Conservation (phyloP, 37 sponge, comb jelly and placozoan genomes). For the Spongilla lacustris region DNA sequence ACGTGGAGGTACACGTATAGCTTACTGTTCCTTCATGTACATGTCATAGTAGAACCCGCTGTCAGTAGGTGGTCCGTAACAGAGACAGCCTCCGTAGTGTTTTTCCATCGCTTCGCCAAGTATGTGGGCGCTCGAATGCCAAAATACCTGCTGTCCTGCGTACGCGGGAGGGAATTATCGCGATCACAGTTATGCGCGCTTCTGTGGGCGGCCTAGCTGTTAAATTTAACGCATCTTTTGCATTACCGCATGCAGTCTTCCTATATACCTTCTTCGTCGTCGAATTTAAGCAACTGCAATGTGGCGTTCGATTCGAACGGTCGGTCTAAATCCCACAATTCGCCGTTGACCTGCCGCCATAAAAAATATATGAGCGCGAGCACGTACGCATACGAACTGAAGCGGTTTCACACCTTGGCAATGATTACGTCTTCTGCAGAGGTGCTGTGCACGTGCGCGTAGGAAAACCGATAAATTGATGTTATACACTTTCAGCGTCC, state of each 20-base stretch:
- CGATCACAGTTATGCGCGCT: too few relatives aligned
- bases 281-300: constrained; percentile 92
- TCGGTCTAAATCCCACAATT: constrained; percentile 90
- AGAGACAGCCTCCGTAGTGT: constrained; percentile 94
- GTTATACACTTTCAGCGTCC: too few relatives aligned
- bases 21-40: constrained; percentile 66
- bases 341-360: constrained; percentile 81
- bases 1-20: neutral
- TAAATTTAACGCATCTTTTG: too few relatives aligned
- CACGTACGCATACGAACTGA: too few relatives aligned
- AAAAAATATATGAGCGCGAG: neutral
- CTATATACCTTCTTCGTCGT: constrained; percentile 77
- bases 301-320: constrained; percentile 84
- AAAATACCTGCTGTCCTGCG: constrained; percentile 88
- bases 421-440: constrained; percentile 88
- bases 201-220: too few relatives aligned
- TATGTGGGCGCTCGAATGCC: constrained; percentile 98
- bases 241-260: too few relatives aligned
- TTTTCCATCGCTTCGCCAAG: constrained; percentile 99
- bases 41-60: constrained; percentile 98
- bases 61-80: constrained; percentile 97
- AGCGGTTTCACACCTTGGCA: constrained; percentile 65
- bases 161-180: neutral
- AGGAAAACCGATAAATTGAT: too few relatives aligned
- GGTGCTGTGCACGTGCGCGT: constrained; percentile 15